Percentiles rank a stretch among this genome's conserved stretches.
Conservation (phyloP, 2,888 invertebrate species). For the Archips crataeganus region DNA sequence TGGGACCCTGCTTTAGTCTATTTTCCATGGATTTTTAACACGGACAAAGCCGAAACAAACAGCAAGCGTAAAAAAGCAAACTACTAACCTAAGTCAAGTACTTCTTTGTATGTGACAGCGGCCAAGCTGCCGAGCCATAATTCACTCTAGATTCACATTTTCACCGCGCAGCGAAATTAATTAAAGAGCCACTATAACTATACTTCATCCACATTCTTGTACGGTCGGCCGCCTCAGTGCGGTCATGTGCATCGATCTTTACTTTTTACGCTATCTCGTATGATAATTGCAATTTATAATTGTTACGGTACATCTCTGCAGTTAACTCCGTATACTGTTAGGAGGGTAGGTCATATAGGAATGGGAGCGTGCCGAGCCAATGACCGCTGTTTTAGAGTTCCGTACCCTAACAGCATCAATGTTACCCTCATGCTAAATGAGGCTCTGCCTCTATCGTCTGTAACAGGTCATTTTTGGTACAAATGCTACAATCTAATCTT, state of each 20-base stretch:
- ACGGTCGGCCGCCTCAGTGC: slow-evolving; percentile 48
- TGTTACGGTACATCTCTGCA: slow-evolving; percentile 55
- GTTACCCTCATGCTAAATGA: no score
- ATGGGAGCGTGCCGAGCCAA: slow-evolving; percentile 63
- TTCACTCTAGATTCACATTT: slow-evolving; percentile 39
- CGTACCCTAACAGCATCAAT: not conserved
- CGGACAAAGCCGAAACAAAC: no score
- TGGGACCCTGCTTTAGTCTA: no score
- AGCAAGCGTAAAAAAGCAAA: not conserved
- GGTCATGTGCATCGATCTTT: slow-evolving; percentile 64
- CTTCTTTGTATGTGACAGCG: slow-evolving; percentile 13
- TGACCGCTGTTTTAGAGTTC: slow-evolving; percentile 45
- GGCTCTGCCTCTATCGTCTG: no score
- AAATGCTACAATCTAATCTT: no score
- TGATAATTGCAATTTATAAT: slow-evolving; percentile 62
- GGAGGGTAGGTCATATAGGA: slow-evolving; percentile 60
- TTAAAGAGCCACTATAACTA: slow-evolving; percentile 40
- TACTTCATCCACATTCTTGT: slow-evolving; percentile 41
- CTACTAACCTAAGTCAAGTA: not conserved
- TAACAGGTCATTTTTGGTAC: no score
- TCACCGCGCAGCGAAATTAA: slow-evolving; percentile 42
- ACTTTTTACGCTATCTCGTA: slow-evolving; percentile 55
- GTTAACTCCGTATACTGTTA: slow-evolving; percentile 51
- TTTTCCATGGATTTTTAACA: no score
- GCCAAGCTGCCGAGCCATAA: slow-evolving; percentile 23